Evolutionary conservation across 2,888 invertebrate species (phyloP).

Genomic region (Rotaria socialis): DNA sequence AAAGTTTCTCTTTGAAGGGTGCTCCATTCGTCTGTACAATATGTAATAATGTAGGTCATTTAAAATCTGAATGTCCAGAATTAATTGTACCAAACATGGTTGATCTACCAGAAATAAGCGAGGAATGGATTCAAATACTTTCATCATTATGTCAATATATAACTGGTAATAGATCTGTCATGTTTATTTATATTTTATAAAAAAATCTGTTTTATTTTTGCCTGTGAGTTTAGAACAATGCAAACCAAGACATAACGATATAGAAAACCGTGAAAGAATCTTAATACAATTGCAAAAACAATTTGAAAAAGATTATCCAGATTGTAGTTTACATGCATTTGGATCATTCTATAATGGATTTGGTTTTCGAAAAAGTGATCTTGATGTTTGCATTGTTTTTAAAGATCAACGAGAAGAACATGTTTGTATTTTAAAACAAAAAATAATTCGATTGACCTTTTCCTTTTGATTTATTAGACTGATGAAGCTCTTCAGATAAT

Average conservation of each 20-base stretch:
- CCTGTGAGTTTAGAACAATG: slow-evolving; percentile 32
- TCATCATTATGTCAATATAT: slow-evolving; percentile 55
- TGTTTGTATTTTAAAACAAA: background rate
- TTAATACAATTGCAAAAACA: slow-evolving; percentile 22
- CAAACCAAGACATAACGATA: slow-evolving; percentile 37
- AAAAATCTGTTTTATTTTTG: background rate
- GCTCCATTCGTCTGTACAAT: slow-evolving; percentile 59
- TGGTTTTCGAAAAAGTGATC: slow-evolving; percentile 63
- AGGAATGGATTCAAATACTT: slow-evolving; percentile 53
- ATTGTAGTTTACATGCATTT: slow-evolving; percentile 62
- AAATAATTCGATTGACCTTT: background rate
- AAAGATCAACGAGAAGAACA: slow-evolving; percentile 48
- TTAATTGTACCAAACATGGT: slow-evolving; percentile 60
- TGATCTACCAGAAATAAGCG: slow-evolving; percentile 56
- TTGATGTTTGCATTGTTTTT: slow-evolving; percentile 66
- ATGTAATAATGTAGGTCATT: slow-evolving; percentile 63
- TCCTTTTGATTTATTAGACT: background rate
- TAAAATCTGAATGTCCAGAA: slow-evolving; percentile 61
- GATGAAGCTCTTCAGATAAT: background rate
- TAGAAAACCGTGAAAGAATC: slow-evolving; percentile 14
- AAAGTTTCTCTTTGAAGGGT: background rate
- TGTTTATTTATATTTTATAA: background rate
- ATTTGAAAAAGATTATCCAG: slow-evolving; percentile 50
- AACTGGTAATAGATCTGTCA: slow-evolving; percentile 44
- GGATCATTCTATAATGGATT: slow-evolving; percentile 66